Conservation (phyloP, 2,113 vertebrate species). For the Garra rufa region DNA sequence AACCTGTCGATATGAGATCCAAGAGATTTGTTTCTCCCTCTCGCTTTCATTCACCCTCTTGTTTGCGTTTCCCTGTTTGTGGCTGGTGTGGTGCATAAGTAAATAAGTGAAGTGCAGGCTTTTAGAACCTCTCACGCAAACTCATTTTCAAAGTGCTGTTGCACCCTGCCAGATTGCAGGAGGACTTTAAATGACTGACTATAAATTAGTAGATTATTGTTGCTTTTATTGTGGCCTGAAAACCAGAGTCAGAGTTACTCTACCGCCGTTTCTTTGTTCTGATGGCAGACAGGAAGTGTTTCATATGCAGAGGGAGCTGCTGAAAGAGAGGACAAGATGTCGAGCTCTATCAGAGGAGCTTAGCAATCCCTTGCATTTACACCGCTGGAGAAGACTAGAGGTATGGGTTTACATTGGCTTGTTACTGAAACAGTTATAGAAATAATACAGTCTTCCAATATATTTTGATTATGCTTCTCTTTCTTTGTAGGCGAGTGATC, state of each 20-base stretch:
- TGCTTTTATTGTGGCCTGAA: constrained; percentile 13
- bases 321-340: constrained; percentile 85
- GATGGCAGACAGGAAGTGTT: constrained; percentile 83
- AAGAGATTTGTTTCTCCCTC: constrained; percentile 36
- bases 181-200: neutral
- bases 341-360: constrained; percentile 88
- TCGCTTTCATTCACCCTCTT: neutral
- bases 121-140: neutral
- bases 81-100: neutral
- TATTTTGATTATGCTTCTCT: neutral
- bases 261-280: constrained; percentile 35
- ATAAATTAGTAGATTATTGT: constrained; percentile 31
- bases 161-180: constrained; percentile 1
- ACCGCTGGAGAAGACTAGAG: constrained; percentile 93
- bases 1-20: constrained; percentile 38
- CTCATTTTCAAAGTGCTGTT: constrained; percentile 23
- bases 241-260: neutral
- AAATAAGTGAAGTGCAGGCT: constrained; percentile 14
- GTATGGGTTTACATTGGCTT: constrained; percentile 63
- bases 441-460: neutral
- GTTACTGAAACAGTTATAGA: neutral
- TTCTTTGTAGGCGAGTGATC: constrained; percentile 85
- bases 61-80: constrained; percentile 18
- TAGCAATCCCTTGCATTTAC: constrained; percentile 90
- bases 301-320: constrained; percentile 85